These are phyloP conservation scores for Brachionichthys hirsutus DNA, from an alignment of 2,113 vertebrate genomes.

Conservation along the genomic window DNA sequence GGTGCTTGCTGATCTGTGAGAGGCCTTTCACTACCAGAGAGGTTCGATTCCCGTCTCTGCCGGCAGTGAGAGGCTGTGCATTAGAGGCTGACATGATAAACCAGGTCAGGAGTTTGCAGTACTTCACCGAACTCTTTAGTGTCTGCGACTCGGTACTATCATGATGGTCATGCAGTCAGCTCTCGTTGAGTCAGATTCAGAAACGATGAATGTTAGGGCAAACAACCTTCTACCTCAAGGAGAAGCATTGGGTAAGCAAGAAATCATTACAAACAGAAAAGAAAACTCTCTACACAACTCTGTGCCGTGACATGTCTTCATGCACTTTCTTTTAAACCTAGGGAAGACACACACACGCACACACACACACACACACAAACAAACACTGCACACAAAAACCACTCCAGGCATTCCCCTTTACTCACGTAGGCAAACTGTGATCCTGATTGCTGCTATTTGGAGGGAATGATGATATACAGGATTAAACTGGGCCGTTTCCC, in stretches of 20 bases:
- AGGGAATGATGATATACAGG: constrained; percentile 70
- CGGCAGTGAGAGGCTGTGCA: constrained; percentile 67
- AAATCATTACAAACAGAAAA: constrained; percentile 7
- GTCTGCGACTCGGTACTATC: constrained; percentile 16
- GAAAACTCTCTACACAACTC: constrained; percentile 10
- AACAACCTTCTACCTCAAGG: constrained; percentile 29
- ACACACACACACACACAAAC: constrained; percentile 72
- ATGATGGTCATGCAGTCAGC: constrained; percentile 53
- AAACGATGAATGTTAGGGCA: constrained; percentile 16
- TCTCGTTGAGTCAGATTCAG: constrained; percentile 31
- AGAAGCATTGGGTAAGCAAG: constrained; percentile 23
- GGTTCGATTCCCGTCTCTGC: constrained; percentile 11
- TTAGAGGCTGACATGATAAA: constrained; percentile 19
- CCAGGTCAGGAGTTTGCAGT: constrained; percentile 28
- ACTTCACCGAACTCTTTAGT: constrained; percentile 22
- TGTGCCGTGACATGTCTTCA: constrained; percentile 78
- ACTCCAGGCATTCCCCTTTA: constrained; percentile 82
- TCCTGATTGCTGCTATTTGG: constrained; percentile 80
- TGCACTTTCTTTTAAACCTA: constrained; percentile 82
- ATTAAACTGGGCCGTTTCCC: constrained; percentile 56
- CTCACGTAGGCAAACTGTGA: constrained; percentile 87
- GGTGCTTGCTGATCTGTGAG: constrained; percentile 69
- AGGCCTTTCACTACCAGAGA: constrained; percentile 65
- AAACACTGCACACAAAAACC: constrained; percentile 83
- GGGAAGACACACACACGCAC: constrained; percentile 68